These are phyloP conservation scores for Trimorus sp. DNA, from an alignment of 2,888 invertebrate species.

Conservation along the genomic window DNA sequence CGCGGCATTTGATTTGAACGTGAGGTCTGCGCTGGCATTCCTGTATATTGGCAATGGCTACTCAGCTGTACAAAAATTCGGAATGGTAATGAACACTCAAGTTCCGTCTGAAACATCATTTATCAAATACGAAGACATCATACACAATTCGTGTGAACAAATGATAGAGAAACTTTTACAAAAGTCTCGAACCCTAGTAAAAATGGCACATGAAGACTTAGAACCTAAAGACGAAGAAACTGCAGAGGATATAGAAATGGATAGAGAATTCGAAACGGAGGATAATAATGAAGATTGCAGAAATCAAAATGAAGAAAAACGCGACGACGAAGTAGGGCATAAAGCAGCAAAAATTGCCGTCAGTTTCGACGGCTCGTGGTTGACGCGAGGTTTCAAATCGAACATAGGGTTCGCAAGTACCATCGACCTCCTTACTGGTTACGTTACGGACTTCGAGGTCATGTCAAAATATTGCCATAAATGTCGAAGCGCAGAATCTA, in stretches of 20 bases:
- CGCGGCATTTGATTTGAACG: slow-evolving; percentile 13
- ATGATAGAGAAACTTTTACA: neutral
- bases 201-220: slow-evolving; percentile 9
- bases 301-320: slow-evolving; percentile 6
- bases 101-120: slow-evolving; percentile 7
- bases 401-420: slow-evolving; percentile 6
- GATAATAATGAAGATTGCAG: neutral
- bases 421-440: slow-evolving; percentile 5
- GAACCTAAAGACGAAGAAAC: slow-evolving; percentile 5
- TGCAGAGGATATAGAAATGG: slow-evolving; percentile 6
- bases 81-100: slow-evolving; percentile 12
- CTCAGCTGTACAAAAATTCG: slow-evolving; percentile 3
- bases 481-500: slow-evolving; percentile 3
- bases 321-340: neutral
- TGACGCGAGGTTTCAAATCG: slow-evolving; percentile 20
- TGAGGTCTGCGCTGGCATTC: slow-evolving; percentile 14
- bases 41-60: slow-evolving; percentile 14
- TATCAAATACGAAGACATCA: slow-evolving; percentile 12
- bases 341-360: neutral
- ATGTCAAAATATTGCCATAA: slow-evolving; percentile 27
- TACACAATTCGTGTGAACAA: slow-evolving; percentile 6
- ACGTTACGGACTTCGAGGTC: slow-evolving; percentile 13
- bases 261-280: neutral
- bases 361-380: slow-evolving; percentile 20
- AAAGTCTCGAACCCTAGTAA: slow-evolving; percentile 5